These are phyloP conservation scores for Lamellibrachia satsuma DNA, from an alignment of 2,888 invertebrate genomes.

Conservation along the genomic window DNA sequence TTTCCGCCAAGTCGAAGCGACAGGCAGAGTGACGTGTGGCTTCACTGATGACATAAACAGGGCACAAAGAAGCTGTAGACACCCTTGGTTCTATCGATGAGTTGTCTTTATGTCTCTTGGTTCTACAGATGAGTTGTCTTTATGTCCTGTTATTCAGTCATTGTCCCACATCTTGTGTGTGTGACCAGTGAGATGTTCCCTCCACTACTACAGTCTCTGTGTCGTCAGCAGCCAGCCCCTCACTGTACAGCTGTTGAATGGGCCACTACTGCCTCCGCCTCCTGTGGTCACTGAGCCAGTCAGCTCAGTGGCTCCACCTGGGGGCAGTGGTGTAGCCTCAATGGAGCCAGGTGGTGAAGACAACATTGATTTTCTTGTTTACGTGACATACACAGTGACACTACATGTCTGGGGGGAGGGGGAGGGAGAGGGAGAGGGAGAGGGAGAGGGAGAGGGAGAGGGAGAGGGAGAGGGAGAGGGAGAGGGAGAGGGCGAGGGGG, in stretches of 20 bases:
- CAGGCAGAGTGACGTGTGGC: neutral
- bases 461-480: too few species aligned
- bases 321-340: neutral
- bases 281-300: neutral
- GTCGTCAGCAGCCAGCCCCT: neutral
- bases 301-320: neutral
- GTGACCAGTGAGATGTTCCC: neutral
- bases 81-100: neutral
- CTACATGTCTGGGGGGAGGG: too few species aligned
- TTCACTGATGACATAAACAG: neutral
- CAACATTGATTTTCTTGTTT: too few species aligned
- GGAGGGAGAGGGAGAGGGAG: too few species aligned
- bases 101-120: too few species aligned
- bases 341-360: too few species aligned
- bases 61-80: neutral
- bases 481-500: too few species aligned
- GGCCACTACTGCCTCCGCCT: neutral
- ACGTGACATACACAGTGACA: neutral
- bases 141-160: neutral
- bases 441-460: too few species aligned
- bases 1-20: neutral
- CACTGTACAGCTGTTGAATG: neutral
- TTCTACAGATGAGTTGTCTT: neutral
- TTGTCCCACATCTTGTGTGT: neutral
- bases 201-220: neutral